These are phyloP conservation scores for Miniopterus natalensis DNA, from an alignment of 2,113 vertebrate species.

Conservation along the genomic window DNA sequence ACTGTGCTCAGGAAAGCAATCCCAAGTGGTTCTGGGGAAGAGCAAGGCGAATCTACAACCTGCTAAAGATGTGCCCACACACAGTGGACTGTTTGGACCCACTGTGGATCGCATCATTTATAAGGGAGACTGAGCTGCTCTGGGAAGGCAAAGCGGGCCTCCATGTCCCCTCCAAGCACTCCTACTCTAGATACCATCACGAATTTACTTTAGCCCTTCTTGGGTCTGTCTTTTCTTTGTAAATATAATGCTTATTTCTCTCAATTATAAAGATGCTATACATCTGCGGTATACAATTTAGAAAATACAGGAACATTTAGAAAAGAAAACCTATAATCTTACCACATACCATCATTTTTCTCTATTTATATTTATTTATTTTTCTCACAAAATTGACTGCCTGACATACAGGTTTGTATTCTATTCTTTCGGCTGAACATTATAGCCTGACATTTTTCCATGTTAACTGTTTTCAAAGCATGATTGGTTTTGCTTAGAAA, in stretches of 20 bases:
- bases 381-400: conserved; percentile 19
- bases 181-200: background rate
- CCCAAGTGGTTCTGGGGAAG: background rate
- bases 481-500: background rate
- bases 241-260: background rate
- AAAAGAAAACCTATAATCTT: background rate
- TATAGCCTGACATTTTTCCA: background rate
- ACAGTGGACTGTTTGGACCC: background rate
- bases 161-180: background rate
- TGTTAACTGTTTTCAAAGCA: background rate
- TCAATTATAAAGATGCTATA: conserved; percentile 8
- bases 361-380: background rate
- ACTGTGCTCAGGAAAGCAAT: background rate
- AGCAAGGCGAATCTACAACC: background rate
- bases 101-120: background rate
- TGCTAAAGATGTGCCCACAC: background rate
- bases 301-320: background rate
- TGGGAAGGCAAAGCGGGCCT: background rate
- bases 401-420: background rate
- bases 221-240: background rate
- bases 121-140: background rate
- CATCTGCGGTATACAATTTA: background rate
- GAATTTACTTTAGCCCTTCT: background rate
- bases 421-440: background rate
- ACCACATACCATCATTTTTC: background rate